phyloP scores from a whole-genome alignment of 1,140 invertebrate species.

The Wasmannia auropunctata region DNA sequence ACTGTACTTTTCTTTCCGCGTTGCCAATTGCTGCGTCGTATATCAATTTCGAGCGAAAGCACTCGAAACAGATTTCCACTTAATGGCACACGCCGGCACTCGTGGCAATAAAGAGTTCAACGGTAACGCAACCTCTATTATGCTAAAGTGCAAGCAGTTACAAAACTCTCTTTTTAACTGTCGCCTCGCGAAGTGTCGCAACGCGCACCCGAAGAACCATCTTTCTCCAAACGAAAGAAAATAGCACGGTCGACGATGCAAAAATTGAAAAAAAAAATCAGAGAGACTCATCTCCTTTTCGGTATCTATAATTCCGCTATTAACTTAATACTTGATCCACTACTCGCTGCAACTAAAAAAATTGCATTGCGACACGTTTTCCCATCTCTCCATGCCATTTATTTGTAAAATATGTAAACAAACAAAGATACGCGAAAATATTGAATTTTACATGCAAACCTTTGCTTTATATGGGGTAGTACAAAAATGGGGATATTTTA shows the following conservation, averaged over 20 bases:
- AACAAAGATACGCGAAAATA: not conserved
- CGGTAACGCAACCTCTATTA: conserved; percentile 15
- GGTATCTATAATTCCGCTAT: conserved; percentile 19
- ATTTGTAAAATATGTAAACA: not conserved
- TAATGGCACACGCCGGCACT: conserved; percentile 13
- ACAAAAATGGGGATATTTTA: not conserved
- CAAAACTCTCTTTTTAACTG: conserved; percentile 47
- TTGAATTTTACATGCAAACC: not conserved
- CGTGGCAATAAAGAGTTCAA: conserved; percentile 37
- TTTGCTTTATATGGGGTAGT: not conserved
- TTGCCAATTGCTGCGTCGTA: not conserved
- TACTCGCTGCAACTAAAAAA: not conserved
- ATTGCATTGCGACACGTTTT: not conserved
- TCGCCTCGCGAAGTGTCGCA: conserved; percentile 28
- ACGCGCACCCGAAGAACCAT: conserved; percentile 7
- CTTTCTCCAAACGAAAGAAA: conserved; percentile 28
- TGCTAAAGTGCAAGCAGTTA: conserved; percentile 41
- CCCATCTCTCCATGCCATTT: not conserved
- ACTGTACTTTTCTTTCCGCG: conserved; percentile 32
- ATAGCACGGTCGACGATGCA: not conserved
- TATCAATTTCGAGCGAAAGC: conserved; percentile 39
- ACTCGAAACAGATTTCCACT: conserved; percentile 52
- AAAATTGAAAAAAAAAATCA: not conserved
- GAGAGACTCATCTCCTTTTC: not conserved
- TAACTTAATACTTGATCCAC: not conserved